These are phyloP conservation scores for Pseudomyrmex cubaensis DNA, from an alignment of 1,140 invertebrate species.

Conservation along the genomic window DNA sequence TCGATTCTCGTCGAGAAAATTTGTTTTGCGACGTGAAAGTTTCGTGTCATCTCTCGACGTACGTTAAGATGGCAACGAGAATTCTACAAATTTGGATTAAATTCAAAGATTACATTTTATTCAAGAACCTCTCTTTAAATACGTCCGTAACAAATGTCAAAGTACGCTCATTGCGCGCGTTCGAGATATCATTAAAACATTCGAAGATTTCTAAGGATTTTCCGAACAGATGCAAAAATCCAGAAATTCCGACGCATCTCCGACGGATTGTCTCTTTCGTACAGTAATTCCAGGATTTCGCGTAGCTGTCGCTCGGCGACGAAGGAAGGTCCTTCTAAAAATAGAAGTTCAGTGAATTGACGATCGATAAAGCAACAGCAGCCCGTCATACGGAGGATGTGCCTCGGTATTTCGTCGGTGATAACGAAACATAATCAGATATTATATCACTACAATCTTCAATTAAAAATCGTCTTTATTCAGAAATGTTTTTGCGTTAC, in stretches of 20 bases:
- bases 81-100: not conserved
- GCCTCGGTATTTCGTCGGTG: constrained; percentile 40
- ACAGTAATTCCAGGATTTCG: constrained; percentile 53
- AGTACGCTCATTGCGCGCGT: no score
- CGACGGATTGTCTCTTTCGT: constrained; percentile 34
- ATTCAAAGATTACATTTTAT: not conserved
- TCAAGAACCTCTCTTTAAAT: not conserved
- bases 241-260: constrained; percentile 28
- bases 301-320: constrained; percentile 41
- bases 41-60: not conserved
- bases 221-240: constrained; percentile 27
- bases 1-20: not conserved
- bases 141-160: not conserved
- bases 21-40: not conserved
- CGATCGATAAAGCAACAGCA: constrained; percentile 60
- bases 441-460: constrained; percentile 22
- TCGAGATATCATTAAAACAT: constrained; percentile 35
- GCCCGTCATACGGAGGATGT: constrained; percentile 39
- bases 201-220: constrained; percentile 9
- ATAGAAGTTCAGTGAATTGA: constrained; percentile 61
- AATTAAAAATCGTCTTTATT: not conserved
- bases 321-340: constrained; percentile 61
- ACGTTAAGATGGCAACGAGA: no score
- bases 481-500: not conserved
- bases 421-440: constrained; percentile 30